A percentile compares a stretch with the other conserved stretches of the same genome.
Conservation (phyloP, 2,888 invertebrate genomes). For the Clunio marinus region DNA sequence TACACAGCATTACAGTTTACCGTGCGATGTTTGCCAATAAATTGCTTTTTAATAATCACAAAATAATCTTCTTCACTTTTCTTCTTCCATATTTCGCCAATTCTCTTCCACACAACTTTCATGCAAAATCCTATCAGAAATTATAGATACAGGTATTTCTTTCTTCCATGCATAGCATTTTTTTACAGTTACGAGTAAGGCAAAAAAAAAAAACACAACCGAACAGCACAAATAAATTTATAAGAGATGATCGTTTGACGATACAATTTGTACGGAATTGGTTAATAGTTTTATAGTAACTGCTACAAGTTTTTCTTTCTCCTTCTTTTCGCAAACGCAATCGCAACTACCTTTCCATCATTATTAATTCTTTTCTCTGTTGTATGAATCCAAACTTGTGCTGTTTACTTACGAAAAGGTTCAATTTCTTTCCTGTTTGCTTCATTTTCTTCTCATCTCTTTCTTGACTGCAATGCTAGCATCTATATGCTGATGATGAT, state of each 20-base stretch:
- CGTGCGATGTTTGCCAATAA: conserved; percentile 22
- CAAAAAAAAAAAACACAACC: conserved; percentile 1
- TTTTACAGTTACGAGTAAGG: conserved; percentile 23
- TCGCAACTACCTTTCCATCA: background rate
- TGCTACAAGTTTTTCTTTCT: conserved; percentile 15
- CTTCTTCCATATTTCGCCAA: background rate
- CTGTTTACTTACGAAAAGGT: background rate
- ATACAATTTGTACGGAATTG: conserved; percentile 33
- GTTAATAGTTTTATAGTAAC: conserved; percentile 34
- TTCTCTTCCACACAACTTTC: background rate
- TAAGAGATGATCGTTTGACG: conserved; percentile 20
- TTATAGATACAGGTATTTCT: conserved; percentile 12
- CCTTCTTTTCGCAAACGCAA: background rate
- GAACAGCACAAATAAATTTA: conserved; percentile 8
- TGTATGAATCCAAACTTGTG: background rate
- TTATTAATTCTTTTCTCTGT: background rate
- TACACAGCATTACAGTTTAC: background rate
- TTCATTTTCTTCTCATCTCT: background rate
- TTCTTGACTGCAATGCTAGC: no score
- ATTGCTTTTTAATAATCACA: conserved; percentile 31
- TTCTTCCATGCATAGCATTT: conserved; percentile 7
- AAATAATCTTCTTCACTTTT: conserved; percentile 1
- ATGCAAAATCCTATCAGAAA: background rate
- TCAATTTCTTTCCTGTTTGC: conserved; percentile 1
- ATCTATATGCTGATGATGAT: background rate